Conservation (phyloP, 1,140 invertebrate species). For the Drosophila insularis region DNA sequence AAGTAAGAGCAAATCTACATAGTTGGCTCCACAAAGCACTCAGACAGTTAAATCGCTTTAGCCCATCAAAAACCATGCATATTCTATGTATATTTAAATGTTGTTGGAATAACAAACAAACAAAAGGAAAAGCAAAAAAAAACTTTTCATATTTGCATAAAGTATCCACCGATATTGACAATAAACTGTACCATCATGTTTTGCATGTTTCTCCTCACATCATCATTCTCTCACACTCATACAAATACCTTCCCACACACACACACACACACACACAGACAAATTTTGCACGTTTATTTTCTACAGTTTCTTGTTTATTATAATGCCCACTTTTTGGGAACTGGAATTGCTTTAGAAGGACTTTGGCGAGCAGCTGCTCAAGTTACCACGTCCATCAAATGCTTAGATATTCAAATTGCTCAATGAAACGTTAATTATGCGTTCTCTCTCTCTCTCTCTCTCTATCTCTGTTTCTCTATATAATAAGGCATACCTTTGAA, state of each 20-base stretch:
- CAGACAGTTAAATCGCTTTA: not conserved
- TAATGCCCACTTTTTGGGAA: too few relatives aligned
- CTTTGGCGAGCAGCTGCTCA: conserved; percentile 35
- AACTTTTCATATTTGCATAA: conserved; percentile 5
- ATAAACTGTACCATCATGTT: not conserved
- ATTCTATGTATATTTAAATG: not conserved
- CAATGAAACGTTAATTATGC: conserved; percentile 65
- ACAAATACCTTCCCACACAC: too few relatives aligned
- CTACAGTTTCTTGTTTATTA: too few relatives aligned
- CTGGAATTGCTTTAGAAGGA: not conserved
- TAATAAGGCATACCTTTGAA: too few relatives aligned
- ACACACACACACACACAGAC: too few relatives aligned
- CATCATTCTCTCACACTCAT: too few relatives aligned
- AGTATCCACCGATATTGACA: conserved; percentile 3
- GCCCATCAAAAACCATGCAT: not conserved
- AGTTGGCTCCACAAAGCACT: not conserved
- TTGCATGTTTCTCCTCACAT: not conserved
- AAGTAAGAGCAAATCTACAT: not conserved
- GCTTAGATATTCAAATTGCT: conserved; percentile 55
- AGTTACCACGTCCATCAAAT: conserved; percentile 55
- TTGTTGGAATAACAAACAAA: not conserved
- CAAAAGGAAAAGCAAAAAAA: not conserved
- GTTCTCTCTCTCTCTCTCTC: not conserved
- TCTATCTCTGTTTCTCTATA: not conserved
- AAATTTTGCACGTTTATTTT: too few relatives aligned